These are phyloP conservation scores for Avahi laniger DNA, from an alignment of 2,797 vertebrate genomes.

Conservation along the genomic window DNA sequence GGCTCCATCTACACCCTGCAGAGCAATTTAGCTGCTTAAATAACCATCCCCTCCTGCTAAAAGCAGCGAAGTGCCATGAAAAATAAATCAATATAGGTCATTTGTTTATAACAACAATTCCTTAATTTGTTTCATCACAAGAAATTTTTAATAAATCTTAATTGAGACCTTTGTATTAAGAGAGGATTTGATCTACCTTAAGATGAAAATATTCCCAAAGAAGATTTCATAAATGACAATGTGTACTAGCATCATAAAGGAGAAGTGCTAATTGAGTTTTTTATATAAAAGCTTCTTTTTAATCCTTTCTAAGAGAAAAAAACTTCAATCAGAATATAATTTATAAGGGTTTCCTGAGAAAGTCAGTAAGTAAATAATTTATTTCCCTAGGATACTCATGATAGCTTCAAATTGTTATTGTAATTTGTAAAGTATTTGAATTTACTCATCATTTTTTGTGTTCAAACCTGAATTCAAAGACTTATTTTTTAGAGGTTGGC, in stretches of 20 bases:
- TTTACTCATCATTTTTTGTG: background rate
- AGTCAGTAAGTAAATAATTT: constrained; percentile 46
- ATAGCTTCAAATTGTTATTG: constrained; percentile 16
- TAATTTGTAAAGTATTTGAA: background rate
- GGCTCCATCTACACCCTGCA: constrained; percentile 67
- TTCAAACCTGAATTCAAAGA: background rate
- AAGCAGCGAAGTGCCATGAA: background rate
- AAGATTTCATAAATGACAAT: constrained; percentile 34
- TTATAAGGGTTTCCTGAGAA: constrained; percentile 26
- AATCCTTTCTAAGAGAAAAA: background rate
- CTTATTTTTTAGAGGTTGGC: background rate
- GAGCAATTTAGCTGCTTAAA: constrained; percentile 51
- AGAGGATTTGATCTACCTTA: constrained; percentile 56
- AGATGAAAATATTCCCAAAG: constrained; percentile 49
- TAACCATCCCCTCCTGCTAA: constrained; percentile 48
- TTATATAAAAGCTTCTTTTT: constrained; percentile 45
- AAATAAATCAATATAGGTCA: background rate
- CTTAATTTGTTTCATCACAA: constrained; percentile 61
- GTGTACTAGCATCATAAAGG: constrained; percentile 8
- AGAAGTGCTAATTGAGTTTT: constrained; percentile 61
- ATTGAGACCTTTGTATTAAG: constrained; percentile 57
- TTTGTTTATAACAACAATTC: constrained; percentile 23
- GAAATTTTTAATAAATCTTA: constrained; percentile 67
- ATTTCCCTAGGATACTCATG: background rate
- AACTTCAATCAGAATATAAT: constrained; percentile 36